Evolutionary conservation across 2,888 invertebrate species (phyloP), one percentile per base, ranked within the genome.

Genomic region (Steinernema scapterisci): DNA sequence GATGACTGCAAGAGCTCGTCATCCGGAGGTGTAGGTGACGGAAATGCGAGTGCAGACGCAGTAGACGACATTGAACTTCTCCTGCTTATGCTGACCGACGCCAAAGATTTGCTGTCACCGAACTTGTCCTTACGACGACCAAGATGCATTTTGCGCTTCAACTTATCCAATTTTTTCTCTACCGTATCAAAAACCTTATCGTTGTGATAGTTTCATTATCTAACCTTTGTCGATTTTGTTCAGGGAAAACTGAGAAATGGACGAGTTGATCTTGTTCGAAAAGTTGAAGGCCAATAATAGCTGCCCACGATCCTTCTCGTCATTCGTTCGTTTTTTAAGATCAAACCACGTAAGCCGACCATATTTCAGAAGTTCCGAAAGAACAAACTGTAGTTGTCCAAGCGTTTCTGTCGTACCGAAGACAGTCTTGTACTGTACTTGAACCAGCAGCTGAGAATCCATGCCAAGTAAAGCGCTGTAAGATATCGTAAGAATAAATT

Each of bases 401-500:
- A 80, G 72, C 5, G 72, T 77, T 54, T 80, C 80, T n/a, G 75
- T 75, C n/a, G 75, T 76, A 9, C 84, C 84, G 38, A 85, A 25
- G 63, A 81, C 78, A 23, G 82, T 73, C 72, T 85, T 85, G 31
- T 81, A 75, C 52, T 83, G 79, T 0, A 84, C 82, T 16, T 79
- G 75, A 19, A 85, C 75, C 7, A 74, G 56, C 1, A 85, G 73
- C 16, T 79, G 72, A 13, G 78, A 80, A 72, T 81, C 82, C 51
- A 79, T 80, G n/a, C 85, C 85, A 31, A 74, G 80, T 51, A 85
- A 48, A 75, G 81, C 79, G 76, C 83, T 83, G 72, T 31, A 83
- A 78, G 73, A 74, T 1, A 72, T 25, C 7, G n/a, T 19, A 7
- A 16, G 44, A 54, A 72, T n/a, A 63, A 3, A 21, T 19, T 3